phyloP scores from a whole-genome alignment of 2,888 invertebrate genomes.

The Thalpophila matura region DNA sequence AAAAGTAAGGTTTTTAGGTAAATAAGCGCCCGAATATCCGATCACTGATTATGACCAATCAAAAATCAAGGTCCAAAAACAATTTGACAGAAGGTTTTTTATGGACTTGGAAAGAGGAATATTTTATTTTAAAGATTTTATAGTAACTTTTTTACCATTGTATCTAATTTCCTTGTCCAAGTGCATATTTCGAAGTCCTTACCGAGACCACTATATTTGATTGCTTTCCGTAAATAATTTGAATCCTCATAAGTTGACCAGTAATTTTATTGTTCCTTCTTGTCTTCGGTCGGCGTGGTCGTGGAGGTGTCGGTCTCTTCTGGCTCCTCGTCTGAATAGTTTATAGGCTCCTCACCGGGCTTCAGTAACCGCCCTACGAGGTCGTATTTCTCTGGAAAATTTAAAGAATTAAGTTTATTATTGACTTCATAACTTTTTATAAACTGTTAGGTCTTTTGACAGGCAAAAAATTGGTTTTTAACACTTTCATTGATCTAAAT shows the following conservation, averaged over 20 bases:
- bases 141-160: too few relatives aligned
- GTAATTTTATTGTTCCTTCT: constrained; percentile 77
- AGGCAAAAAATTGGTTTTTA: too few relatives aligned
- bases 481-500: too few relatives aligned
- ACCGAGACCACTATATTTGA: constrained; percentile 9
- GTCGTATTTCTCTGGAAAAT: constrained; percentile 97
- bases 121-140: too few relatives aligned
- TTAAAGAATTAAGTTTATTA: background rate
- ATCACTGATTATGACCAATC: too few relatives aligned
- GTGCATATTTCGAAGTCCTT: constrained; percentile 10
- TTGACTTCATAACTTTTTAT: background rate
- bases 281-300: constrained; percentile 74
- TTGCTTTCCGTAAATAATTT: constrained; percentile 46
- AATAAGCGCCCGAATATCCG: too few relatives aligned
- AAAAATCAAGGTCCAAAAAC: background rate
- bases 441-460: too few relatives aligned
- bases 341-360: constrained; percentile 97
- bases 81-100: background rate
- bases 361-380: constrained; percentile 97
- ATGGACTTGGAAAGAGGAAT: background rate
- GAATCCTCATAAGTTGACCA: constrained; percentile 22
- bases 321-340: constrained; percentile 97
- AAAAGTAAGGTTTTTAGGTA: too few relatives aligned
- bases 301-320: constrained; percentile 86
- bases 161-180: constrained; percentile 9